Evolutionary conservation across 2,797 vertebrate species (phyloP).

Genomic region (Ptychadena robeensis): DNA sequence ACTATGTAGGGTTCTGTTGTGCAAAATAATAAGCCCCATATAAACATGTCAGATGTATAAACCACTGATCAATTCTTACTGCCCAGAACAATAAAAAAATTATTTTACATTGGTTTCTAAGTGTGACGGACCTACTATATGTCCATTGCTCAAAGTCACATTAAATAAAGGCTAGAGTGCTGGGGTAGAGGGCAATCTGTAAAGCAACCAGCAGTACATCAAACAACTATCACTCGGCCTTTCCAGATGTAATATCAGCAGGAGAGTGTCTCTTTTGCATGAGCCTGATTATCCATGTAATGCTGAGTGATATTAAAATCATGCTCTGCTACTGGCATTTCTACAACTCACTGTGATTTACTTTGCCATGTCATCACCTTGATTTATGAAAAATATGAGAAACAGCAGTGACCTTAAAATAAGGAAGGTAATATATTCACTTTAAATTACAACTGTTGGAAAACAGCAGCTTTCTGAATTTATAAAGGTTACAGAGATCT

Average conservation of each 20-base stretch:
- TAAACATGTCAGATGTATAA: too few relatives aligned
- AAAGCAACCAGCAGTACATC: neutral
- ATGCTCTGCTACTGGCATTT: conserved; percentile 7
- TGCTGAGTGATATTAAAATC: conserved; percentile 5
- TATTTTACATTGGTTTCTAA: neutral
- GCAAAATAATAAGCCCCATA: too few relatives aligned
- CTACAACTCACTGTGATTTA: conserved; percentile 16
- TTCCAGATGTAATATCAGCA: neutral
- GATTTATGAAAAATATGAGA: conserved; percentile 49
- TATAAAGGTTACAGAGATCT: conserved; percentile 52
- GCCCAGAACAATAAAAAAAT: too few relatives aligned
- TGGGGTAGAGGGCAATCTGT: neutral
- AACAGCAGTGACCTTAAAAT: conserved; percentile 44
- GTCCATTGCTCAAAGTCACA: neutral
- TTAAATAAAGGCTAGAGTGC: neutral
- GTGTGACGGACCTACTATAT: neutral
- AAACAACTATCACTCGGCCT: neutral
- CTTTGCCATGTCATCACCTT: conserved; percentile 34
- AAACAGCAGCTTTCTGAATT: conserved; percentile 25
- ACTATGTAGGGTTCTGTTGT: too few relatives aligned
- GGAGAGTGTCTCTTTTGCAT: neutral
- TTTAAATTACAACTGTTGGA: conserved; percentile 35
- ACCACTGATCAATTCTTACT: too few relatives aligned
- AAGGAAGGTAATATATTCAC: conserved; percentile 56
- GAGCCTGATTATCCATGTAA: neutral